A percentile compares a stretch with the other conserved stretches of the same genome.
These are phyloP conservation scores for Halichoeres trimaculatus DNA, from an alignment of 2,113 vertebrate genomes.

Conservation along the genomic window DNA sequence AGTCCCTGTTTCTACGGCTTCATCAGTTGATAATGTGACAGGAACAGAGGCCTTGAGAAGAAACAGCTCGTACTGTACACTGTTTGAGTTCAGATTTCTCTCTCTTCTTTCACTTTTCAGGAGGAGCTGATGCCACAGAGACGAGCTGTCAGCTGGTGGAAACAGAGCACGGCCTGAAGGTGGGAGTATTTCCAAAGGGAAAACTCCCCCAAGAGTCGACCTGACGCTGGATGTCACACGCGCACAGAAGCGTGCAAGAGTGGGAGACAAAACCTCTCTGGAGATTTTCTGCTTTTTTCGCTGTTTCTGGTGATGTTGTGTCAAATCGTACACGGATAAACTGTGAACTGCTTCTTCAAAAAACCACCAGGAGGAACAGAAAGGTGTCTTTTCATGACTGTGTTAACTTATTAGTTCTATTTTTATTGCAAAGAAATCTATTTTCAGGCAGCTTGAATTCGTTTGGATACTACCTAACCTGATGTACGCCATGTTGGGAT, in stretches of 20 bases:
- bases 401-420: slow-evolving; percentile 64
- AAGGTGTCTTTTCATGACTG: slow-evolving; percentile 42
- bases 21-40: background rate
- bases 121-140: slow-evolving; percentile 71
- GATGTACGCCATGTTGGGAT: slow-evolving; percentile 38
- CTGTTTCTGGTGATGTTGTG: slow-evolving; percentile 5
- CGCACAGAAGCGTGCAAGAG: slow-evolving; percentile 35
- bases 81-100: background rate
- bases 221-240: slow-evolving; percentile 23
- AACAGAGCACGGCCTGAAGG: slow-evolving; percentile 63
- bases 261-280: slow-evolving; percentile 6
- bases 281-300: slow-evolving; percentile 7
- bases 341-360: slow-evolving; percentile 27
- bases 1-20: background rate
- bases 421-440: slow-evolving; percentile 45
- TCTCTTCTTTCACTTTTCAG: slow-evolving; percentile 41
- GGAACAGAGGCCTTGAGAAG: slow-evolving; percentile 37
- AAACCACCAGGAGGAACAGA: slow-evolving; percentile 28
- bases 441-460: slow-evolving; percentile 59
- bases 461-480: slow-evolving; percentile 48
- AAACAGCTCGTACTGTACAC: slow-evolving; percentile 7
- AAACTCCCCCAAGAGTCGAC: slow-evolving; percentile 49
- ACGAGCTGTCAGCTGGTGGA: slow-evolving; percentile 59
- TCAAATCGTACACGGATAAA: slow-evolving; percentile 10
- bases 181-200: slow-evolving; percentile 71